Evolutionary conservation across 2,113 vertebrate genomes (phyloP), one percentile per base, ranked within the genome.

Genomic region (Thomomys bottae): DNA sequence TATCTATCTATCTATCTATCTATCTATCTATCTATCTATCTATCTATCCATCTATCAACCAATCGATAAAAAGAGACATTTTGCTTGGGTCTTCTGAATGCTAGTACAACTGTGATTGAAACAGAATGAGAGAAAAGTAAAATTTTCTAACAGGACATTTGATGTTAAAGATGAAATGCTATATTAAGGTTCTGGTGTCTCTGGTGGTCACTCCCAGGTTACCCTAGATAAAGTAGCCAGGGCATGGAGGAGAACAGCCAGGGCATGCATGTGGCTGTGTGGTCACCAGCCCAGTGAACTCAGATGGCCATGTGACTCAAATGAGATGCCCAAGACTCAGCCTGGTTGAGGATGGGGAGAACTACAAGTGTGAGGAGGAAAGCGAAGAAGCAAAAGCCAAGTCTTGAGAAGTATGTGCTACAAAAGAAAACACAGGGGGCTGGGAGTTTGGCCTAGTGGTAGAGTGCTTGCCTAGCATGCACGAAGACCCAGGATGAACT

Each of bases 21-120:
- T n/a, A n/a, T n/a, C n/a, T n/a, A n/a, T n/a, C n/a, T n/a, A n/a
- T n/a, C n/a, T n/a, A n/a, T n/a, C n/a, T n/a, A n/a, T n/a, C n/a
- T n/a, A n/a, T n/a, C n/a, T n/a, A n/a, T n/a, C n/a, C n/a, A n/a
- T n/a, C n/a, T n/a, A 45, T 45, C 12, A 45, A 45, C 12, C 12
- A 54, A 18, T 54, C 15, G 17, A 54, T 54, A 11, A 88, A 90
- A 76, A 36, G 38, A 38, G 34, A 76, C 34, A 85, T 94, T 84
- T 26, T 85, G 42, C 84, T 75, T 64, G 61, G n/a, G 68, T 73
- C 63, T 40, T 85, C 86, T 57, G 70, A 90, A 83, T 76, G 26
- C 68, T 64, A 70, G 20, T 59, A 93, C 38, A 88, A 70, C 54
- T 88, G 68, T 84, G 49, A 54, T 54, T 77, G 36, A 57, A 59